Percentiles rank a stretch among this genome's conserved stretches.
Evolutionary conservation across 2,113 vertebrate genomes (phyloP).

Genomic region (Heterotilapia buettikoferi): DNA sequence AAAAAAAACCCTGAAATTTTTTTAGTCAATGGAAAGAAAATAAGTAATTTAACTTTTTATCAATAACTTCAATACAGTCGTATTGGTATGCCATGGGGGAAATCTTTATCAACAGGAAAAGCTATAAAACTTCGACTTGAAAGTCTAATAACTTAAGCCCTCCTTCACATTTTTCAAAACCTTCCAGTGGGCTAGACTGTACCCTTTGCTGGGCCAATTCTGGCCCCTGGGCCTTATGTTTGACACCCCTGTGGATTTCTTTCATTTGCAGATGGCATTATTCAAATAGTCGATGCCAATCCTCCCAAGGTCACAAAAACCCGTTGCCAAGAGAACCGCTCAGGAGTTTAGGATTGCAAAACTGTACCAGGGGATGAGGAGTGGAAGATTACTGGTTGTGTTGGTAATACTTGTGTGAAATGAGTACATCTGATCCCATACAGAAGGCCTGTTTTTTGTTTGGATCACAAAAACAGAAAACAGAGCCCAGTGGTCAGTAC

Average conservation of each 20-base stretch:
- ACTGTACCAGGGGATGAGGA: not conserved
- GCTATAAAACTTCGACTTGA: rapidly evolving
- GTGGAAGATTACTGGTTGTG: not conserved
- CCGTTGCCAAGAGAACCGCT: not conserved
- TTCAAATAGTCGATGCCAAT: not conserved
- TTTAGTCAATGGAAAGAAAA: not conserved
- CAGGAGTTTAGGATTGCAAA: not conserved
- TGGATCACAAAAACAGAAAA: not conserved
- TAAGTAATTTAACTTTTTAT: not conserved
- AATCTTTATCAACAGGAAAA: too few species aligned
- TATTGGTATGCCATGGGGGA: too few species aligned
- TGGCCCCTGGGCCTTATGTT: not conserved
- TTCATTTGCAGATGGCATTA: not conserved
- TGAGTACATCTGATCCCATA: not conserved
- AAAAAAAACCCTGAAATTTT: not conserved
- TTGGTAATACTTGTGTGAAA: not conserved
- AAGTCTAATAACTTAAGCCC: not conserved
- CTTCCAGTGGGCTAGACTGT: not conserved
- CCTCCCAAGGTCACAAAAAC: not conserved
- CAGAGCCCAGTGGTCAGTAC: not conserved
- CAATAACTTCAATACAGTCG: too few species aligned
- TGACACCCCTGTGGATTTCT: not conserved
- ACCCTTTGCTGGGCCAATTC: not conserved
- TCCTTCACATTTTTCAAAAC: not conserved
- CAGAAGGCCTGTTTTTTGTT: not conserved